Evolutionary conservation across 2,797 vertebrate species (phyloP), one percentile per base, ranked within the genome.

Genomic region (Nannoperca obscura): DNA sequence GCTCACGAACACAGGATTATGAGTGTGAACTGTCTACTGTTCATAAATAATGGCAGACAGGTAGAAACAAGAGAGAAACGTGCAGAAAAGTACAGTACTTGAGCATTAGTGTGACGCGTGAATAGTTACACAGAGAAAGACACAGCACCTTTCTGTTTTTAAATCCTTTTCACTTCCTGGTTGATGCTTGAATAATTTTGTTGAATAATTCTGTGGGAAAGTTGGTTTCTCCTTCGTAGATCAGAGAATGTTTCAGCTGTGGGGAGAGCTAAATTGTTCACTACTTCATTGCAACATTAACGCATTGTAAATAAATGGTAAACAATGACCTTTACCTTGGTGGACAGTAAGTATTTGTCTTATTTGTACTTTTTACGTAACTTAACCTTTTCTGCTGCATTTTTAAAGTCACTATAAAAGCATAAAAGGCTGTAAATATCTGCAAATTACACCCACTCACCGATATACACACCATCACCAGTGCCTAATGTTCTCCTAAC

Each of bases 401-500:
- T 24, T 46, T 55, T 55, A 1, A 10, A 32, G 60, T 57, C 5
- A 52, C 27, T 9, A 20, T 53, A 44, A 85, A 83, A 72, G 13
- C 27, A 50, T 20, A 46, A 46, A 46, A 19, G 19, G 5, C 9
- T 50, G 19, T 72, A 53, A 58, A 63, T 64, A 62, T 72, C 53
- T 74, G 9, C 27, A 70, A 30, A 22, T 11, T 59, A 70, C 64
- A 59, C 7, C 62, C 61, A 42, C 52, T 49, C 42, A 70, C 32
- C 75, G 3, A 63, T 14, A 61, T 5, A 75, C 58, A 60, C 76
- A 54, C 15, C 27, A 54, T 1, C 68, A 67, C 50, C 70, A 66
- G 60, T 54, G 71, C 75, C 77, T 84, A 84, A 89, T 89, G 71
- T 64, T 86, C 72, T 63, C 34, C 67, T 89, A 89, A 91, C 78